phyloP scores from a whole-genome alignment of 2,113 vertebrate genomes.

The Daubentonia madagascariensis region DNA sequence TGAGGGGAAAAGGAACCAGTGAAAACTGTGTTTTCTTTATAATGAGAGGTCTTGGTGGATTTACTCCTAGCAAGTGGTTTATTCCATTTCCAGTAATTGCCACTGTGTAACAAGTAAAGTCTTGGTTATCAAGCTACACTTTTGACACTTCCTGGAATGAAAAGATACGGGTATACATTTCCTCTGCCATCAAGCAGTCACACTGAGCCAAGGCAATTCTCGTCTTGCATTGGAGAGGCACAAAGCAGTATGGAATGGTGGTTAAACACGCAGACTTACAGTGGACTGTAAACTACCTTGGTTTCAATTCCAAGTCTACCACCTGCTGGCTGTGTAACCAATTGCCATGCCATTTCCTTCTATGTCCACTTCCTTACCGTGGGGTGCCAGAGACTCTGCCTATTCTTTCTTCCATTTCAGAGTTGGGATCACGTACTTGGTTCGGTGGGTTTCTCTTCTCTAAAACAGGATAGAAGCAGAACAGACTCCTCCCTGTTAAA shows the following conservation, averaged over 20 bases:
- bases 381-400: background rate
- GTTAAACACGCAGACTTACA: background rate
- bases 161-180: background rate
- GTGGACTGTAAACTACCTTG: background rate
- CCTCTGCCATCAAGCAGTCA: background rate
- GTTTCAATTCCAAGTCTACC: background rate
- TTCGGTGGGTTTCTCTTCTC: background rate
- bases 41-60: background rate
- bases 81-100: background rate
- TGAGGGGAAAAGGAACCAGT: background rate
- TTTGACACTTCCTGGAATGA: background rate
- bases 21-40: background rate
- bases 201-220: background rate
- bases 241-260: background rate
- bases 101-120: background rate
- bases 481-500: background rate
- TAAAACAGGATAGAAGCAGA: background rate
- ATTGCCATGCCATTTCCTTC: background rate
- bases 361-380: background rate
- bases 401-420: background rate
- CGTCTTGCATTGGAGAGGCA: background rate
- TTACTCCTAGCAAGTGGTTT: slow-evolving; percentile 25
- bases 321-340: background rate
- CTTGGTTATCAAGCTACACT: background rate
- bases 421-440: background rate